These are phyloP conservation scores for Trachelus stipa DNA, from an alignment of 2,888 invertebrate species.

Conservation along the genomic window DNA sequence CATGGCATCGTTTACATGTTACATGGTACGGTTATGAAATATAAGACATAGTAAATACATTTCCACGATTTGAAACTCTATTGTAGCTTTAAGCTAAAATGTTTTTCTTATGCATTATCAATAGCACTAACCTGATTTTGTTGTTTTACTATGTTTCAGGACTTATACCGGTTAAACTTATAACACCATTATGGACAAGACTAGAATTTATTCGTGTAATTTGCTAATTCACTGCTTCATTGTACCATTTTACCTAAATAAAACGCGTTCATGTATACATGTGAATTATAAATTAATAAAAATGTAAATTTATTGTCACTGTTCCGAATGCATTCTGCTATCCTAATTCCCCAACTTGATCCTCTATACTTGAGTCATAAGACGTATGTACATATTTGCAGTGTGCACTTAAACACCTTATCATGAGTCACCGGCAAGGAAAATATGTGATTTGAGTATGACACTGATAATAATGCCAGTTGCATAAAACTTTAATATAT, in stretches of 20 bases:
- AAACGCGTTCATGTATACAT: background rate
- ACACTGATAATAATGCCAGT: background rate
- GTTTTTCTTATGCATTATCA: no score
- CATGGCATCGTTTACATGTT: background rate
- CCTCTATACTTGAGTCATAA: background rate
- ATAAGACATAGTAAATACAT: background rate
- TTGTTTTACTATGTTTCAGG: conserved; percentile 1
- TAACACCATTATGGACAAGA: background rate
- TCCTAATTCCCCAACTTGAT: background rate
- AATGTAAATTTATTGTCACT: background rate
- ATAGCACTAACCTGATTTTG: background rate
- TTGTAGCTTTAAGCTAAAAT: no score
- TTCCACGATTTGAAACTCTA: no score
- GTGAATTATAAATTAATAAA: background rate
- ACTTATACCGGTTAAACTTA: background rate
- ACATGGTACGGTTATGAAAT: background rate
- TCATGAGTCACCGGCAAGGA: background rate
- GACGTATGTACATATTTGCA: background rate
- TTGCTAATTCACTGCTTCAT: background rate
- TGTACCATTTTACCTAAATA: background rate
- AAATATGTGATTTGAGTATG: background rate
- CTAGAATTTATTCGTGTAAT: background rate
- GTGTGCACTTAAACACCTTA: background rate
- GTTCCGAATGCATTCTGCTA: background rate
- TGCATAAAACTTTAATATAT: background rate